Percentiles rank a stretch among this genome's conserved stretches.
Evolutionary conservation across 2,888 invertebrate species (phyloP).

Genomic region (Neria commutata): DNA sequence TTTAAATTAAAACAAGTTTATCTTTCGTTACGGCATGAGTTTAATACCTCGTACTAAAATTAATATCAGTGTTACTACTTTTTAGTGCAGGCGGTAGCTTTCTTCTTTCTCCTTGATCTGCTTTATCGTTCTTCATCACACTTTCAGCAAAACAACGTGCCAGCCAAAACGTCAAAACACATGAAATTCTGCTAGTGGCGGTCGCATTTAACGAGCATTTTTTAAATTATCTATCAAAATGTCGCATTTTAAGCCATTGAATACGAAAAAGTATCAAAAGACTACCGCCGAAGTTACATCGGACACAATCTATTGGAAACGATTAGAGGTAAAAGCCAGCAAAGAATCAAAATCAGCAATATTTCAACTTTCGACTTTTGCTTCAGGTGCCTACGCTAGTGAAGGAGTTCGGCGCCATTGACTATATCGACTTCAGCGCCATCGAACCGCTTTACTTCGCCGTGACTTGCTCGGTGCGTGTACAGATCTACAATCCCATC

Average conservation of each 20-base stretch:
- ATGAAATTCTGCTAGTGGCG: too few species aligned
- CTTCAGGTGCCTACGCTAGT: slow-evolving; percentile 80
- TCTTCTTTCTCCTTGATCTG: too few species aligned
- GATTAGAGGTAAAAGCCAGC: slow-evolving; percentile 73
- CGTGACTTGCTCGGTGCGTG: slow-evolving; percentile 88
- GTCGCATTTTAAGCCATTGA: slow-evolving; percentile 50
- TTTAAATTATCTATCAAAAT: too few species aligned
- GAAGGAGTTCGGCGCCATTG: slow-evolving; percentile 92
- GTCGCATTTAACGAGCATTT: too few species aligned
- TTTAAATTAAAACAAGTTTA: too few species aligned
- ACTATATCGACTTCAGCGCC: slow-evolving; percentile 89
- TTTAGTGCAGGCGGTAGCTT: too few species aligned
- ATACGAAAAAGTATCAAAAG: slow-evolving; percentile 51
- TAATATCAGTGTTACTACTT: too few species aligned
- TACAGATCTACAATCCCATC: slow-evolving; percentile 85
- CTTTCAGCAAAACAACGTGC: too few species aligned
- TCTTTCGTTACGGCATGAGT: too few species aligned
- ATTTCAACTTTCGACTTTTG: background rate
- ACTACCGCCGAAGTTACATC: slow-evolving; percentile 69
- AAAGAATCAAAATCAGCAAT: background rate
- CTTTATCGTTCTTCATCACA: too few species aligned
- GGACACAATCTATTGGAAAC: slow-evolving; percentile 87
- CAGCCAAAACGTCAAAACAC: background rate
- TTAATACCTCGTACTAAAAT: too few species aligned
- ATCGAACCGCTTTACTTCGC: slow-evolving; percentile 90